Conservation (phyloP, 2,888 invertebrate genomes). For the Troilus luridus region DNA sequence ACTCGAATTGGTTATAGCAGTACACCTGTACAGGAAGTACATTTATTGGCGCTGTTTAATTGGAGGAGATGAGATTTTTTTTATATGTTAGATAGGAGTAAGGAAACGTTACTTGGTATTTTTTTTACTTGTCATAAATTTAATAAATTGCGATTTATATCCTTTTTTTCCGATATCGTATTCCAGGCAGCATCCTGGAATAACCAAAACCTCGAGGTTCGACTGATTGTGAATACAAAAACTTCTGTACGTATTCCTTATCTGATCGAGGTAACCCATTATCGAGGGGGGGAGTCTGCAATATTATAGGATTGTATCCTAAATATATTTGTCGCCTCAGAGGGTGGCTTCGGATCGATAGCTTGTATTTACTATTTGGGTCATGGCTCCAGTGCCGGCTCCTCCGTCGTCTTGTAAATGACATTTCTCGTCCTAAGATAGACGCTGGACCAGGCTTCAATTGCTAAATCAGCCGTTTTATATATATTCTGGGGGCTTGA, state of each 20-base stretch:
- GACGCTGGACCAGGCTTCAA: not conserved
- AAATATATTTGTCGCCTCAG: conserved; percentile 34
- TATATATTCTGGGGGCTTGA: not conserved
- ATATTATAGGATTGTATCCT: conserved; percentile 15
- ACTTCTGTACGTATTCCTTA: not conserved
- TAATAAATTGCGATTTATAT: not conserved
- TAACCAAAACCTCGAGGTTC: not conserved
- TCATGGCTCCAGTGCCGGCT: not conserved
- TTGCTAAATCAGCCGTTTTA: not conserved
- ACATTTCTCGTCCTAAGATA: not conserved
- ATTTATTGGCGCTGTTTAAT: too few species aligned
- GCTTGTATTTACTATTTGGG: conserved; percentile 30
- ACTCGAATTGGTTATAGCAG: too few species aligned
- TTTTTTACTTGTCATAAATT: not conserved
- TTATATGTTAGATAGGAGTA: too few species aligned
- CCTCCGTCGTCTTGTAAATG: not conserved
- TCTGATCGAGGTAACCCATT: not conserved
- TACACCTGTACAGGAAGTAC: too few species aligned
- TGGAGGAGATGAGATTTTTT: too few species aligned
- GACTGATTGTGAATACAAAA: not conserved
- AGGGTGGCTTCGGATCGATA: not conserved
- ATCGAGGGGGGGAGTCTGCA: not conserved
- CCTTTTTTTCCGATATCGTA: not conserved
- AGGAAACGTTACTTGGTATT: too few species aligned
- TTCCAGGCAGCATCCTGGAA: not conserved